A percentile compares a stretch with the other conserved stretches of the same genome.
Evolutionary conservation across 23 tunicate species (phyloP).

Genomic region (Trididemnum clinides): DNA sequence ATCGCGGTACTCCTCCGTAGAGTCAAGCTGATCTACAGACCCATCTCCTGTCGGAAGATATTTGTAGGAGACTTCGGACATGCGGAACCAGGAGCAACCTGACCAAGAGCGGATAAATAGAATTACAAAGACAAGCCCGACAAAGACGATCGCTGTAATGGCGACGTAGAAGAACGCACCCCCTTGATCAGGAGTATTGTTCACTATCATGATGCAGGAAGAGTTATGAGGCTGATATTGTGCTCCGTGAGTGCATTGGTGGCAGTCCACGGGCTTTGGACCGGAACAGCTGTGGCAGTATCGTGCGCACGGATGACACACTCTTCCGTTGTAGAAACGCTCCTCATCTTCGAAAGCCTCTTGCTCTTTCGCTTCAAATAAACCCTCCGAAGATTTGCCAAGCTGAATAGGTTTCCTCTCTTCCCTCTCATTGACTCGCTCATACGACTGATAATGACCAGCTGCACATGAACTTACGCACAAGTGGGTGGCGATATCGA

Average conservation of each 20-base stretch:
- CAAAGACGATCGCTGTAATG: slow-evolving; percentile 15
- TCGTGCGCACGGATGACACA: slow-evolving; percentile 59
- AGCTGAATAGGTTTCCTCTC: neutral
- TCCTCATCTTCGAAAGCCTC: slow-evolving; percentile 16
- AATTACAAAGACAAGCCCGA: neutral
- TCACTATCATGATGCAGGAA: neutral
- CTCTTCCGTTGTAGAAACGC: neutral
- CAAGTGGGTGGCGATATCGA: slow-evolving; percentile 18
- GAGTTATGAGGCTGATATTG: neutral
- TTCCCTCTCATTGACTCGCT: slow-evolving; percentile 20
- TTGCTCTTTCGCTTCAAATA: neutral
- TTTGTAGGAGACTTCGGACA: slow-evolving; percentile 34
- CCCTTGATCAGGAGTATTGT: neutral
- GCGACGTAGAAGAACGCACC: neutral
- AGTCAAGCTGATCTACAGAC: neutral
- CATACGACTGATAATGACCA: slow-evolving; percentile 53
- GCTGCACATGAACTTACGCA: slow-evolving; percentile 54
- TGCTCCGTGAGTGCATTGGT: slow-evolving; percentile 57
- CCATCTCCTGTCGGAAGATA: slow-evolving; percentile 67
- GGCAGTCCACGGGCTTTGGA: slow-evolving; percentile 34
- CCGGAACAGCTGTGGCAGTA: slow-evolving; percentile 62
- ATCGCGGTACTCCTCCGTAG: neutral
- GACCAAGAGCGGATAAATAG: neutral
- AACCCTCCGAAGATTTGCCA: neutral
- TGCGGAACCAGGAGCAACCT: neutral